A percentile compares a stretch with the other conserved stretches of the same genome.
phyloP scores from a whole-genome alignment of 1,140 invertebrate species.

The Zaprionus tsacasi region DNA sequence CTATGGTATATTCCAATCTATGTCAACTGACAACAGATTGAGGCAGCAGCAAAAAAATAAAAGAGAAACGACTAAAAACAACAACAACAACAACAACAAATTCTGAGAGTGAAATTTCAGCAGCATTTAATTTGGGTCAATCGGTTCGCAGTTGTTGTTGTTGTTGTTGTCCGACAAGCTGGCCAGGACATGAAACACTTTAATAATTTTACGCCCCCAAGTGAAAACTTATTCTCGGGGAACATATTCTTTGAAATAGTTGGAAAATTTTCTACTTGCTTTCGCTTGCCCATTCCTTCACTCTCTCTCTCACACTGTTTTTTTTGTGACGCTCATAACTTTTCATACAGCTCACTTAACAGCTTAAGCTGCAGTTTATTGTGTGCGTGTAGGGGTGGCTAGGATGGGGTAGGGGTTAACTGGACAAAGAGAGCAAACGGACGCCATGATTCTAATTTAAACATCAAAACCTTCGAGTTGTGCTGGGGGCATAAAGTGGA shows the following conservation, averaged over 20 bases:
- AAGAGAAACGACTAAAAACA: background rate
- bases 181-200: constrained; percentile 31
- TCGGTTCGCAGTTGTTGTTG: constrained; percentile 14
- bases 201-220: constrained; percentile 22
- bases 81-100: background rate
- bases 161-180: background rate
- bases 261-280: background rate
- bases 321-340: constrained; percentile 36
- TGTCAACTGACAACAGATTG: constrained; percentile 47
- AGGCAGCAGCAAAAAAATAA: constrained; percentile 14
- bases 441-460: constrained; percentile 49
- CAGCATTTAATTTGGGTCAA: constrained; percentile 52
- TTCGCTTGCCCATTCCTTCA: background rate
- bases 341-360: constrained; percentile 49
- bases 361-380: constrained; percentile 58
- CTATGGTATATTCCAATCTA: constrained; percentile 12
- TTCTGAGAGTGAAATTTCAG: constrained; percentile 38
- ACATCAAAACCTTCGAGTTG: constrained; percentile 33
- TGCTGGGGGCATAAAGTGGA: constrained; percentile 20
- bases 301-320: background rate
- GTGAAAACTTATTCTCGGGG: constrained; percentile 11
- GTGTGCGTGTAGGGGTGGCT: background rate
- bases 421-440: background rate
- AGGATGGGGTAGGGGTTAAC: background rate
- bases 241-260: constrained; percentile 33